These are phyloP conservation scores for Luscinia luscinia DNA, from an alignment of 2,797 vertebrate genomes.

Conservation along the genomic window DNA sequence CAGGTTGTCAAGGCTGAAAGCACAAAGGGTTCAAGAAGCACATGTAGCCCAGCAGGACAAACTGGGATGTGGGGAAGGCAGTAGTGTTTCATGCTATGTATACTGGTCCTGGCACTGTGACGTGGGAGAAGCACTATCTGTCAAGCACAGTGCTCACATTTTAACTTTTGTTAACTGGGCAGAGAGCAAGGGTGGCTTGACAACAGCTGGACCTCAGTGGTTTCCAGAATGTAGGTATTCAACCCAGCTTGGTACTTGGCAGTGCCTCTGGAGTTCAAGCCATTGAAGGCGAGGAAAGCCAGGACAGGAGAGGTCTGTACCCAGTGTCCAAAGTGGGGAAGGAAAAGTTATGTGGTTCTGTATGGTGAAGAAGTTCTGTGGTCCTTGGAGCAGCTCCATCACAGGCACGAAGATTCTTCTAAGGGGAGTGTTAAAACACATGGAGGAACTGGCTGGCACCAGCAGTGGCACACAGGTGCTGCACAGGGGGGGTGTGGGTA, in stretches of 20 bases:
- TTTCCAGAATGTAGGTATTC: background rate
- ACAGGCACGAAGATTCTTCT: background rate
- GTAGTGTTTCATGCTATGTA: background rate
- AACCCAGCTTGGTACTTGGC: background rate
- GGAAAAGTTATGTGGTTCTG: background rate
- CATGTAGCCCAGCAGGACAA: rapidly evolving
- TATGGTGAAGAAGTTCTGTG: background rate
- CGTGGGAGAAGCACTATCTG: rapidly evolving
- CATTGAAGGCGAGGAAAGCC: background rate
- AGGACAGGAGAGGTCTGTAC: background rate
- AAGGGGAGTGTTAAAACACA: background rate
- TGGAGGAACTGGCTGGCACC: background rate
- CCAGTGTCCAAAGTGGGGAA: background rate
- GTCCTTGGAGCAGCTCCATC: background rate
- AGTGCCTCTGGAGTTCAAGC: background rate
- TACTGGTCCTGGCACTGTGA: background rate
- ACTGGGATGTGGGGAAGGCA: background rate
- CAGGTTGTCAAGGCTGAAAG: background rate
- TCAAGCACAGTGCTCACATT: background rate
- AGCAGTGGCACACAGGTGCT: background rate
- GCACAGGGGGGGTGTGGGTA: background rate
- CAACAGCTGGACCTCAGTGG: background rate
- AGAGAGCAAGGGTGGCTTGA: background rate
- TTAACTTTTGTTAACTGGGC: background rate
- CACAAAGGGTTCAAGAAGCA: background rate